Evolutionary conservation across 2,113 vertebrate genomes (phyloP).

Genomic region (Oncorhynchus keta): DNA sequence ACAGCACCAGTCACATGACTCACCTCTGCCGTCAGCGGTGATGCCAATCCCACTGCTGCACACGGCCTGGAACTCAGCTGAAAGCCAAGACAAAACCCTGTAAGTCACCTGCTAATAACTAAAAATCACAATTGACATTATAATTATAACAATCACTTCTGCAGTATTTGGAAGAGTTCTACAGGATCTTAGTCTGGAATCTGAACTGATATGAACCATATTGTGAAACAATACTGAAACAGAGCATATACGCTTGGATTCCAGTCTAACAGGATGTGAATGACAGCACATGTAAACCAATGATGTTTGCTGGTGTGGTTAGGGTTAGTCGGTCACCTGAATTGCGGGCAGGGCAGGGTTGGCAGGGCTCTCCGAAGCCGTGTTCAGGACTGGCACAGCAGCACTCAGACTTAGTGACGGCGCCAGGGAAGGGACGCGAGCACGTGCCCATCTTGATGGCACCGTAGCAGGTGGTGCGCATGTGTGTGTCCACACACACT

Average conservation of each 20-base stretch:
- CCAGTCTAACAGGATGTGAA: too few species aligned
- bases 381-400: conserved; percentile 95
- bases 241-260: too few species aligned
- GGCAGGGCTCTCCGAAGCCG: conserved; percentile 94
- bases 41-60: conserved; percentile 97
- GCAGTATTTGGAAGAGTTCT: too few species aligned
- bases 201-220: too few species aligned
- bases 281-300: too few species aligned
- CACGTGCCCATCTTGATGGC: conserved; percentile 94
- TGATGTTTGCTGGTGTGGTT: too few species aligned
- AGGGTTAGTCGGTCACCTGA: conserved; percentile 75
- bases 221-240: too few species aligned
- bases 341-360: conserved; percentile 91
- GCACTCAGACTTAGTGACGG: conserved; percentile 96
- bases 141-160: too few species aligned
- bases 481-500: conserved; percentile 96
- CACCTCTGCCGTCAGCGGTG: conserved; percentile 94
- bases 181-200: too few species aligned
- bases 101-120: background rate
- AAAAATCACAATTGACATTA: too few species aligned
- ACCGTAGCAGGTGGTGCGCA: conserved; percentile 96
- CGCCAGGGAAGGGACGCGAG: conserved; percentile 88
- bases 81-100: background rate
- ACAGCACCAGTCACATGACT: conserved; percentile 14
- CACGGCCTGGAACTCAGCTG: conserved; percentile 96